Conservation (phyloP, 2,113 vertebrate species). For the Taxidea taxus region DNA sequence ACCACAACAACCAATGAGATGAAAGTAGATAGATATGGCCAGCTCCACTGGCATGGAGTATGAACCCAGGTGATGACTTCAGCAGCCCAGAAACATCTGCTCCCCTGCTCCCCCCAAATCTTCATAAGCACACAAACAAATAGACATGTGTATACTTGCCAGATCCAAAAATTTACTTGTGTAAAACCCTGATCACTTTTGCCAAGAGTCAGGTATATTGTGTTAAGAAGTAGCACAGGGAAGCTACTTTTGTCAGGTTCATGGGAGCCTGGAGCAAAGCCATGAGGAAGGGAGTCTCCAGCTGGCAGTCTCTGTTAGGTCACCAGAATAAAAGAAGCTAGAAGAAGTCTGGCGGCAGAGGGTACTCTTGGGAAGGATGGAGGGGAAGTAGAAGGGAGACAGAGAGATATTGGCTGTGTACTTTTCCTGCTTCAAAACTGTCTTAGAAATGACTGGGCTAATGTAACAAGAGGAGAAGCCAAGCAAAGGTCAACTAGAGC, state of each 20-base stretch:
- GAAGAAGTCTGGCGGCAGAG: not conserved
- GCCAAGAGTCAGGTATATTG: not conserved
- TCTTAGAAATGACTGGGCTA: not conserved
- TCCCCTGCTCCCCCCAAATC: not conserved
- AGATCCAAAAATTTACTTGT: not conserved
- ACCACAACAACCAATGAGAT: not conserved
- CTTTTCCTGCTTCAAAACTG: not conserved
- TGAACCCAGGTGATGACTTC: not conserved
- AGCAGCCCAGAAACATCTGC: not conserved
- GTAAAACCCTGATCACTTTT: not conserved
- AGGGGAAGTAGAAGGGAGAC: not conserved
- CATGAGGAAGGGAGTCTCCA: not conserved
- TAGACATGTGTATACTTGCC: not conserved
- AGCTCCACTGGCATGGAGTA: not conserved
- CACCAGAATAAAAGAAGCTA: not conserved
- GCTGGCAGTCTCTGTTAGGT: not conserved
- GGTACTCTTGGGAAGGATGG: not conserved
- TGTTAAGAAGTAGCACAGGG: not conserved
- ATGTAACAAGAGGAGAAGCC: not conserved
- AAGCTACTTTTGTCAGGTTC: not conserved
- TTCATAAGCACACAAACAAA: not conserved
- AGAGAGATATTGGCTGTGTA: not conserved
- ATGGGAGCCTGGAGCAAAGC: not conserved
- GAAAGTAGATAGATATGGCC: too few relatives aligned
- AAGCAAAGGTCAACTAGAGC: not conserved